Evolutionary conservation across 1,140 invertebrate species (phyloP), one percentile per base, ranked within the genome.

Genomic region (Calliphora vicina): DNA sequence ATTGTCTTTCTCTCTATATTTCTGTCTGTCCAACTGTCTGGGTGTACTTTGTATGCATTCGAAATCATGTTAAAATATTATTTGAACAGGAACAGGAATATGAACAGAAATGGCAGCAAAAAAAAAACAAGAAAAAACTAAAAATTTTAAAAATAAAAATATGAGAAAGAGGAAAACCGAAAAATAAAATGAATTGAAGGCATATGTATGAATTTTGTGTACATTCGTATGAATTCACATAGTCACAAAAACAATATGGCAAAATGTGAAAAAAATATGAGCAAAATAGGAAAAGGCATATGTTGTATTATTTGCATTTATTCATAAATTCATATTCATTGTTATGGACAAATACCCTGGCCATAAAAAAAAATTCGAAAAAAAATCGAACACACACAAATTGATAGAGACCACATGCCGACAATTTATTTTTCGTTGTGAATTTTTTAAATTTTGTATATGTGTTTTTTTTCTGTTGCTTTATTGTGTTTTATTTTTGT

Each of bases 31-130:
- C 23, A 17, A 23, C 61, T 23, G 61, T 67, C 61, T 67, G 61
- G 61, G 20, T 67, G 61, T 67, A 67, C 20, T 23, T 57, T 17
- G 50, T 57, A 67, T 67, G 20, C 61, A 23, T 67, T 4, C 61
- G 61, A 67, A 67, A 67, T 67, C 61, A 67, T 67, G 61, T 67
- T 67, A 20, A 57, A 57, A 57, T 67, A 23, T 67, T 67, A 67
- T 67, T 67, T 67, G n/a, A 67, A 57, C 50, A 57, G 50, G 50
- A 57, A 57, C 10, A 17, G 50, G 10, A 67, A 67, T 67, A 67
- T 67, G 61, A 67, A 67, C n/a, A 23, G 10, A 67, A 67, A 61
- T 50, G 1, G 17, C 3, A 50, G 12, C 12, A 13, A 50, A 50
- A 50, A 50, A 15, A 12, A 17, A 50, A 50, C 45, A 50, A 50